Percentiles rank a stretch among this genome's conserved stretches.
These are phyloP conservation scores for Drosophila carrolli DNA, from an alignment of 1,140 invertebrate species.

Conservation along the genomic window DNA sequence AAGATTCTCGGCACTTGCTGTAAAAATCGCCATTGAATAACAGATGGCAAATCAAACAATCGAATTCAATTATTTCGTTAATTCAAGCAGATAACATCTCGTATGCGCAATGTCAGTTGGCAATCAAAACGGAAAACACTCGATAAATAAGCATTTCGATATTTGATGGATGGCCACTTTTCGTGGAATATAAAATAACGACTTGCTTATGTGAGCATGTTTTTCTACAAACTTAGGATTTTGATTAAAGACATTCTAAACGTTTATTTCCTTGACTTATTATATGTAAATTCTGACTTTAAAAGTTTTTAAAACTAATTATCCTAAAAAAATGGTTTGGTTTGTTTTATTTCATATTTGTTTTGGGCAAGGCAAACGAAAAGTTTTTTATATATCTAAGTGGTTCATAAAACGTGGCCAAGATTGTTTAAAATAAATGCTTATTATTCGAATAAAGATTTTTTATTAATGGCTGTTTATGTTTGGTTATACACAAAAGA, in stretches of 20 bases:
- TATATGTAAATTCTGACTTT: not conserved
- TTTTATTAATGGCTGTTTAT: slow-evolving; percentile 16
- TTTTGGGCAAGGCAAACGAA: too few relatives aligned
- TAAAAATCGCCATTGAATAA: slow-evolving; percentile 33
- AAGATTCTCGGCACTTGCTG: slow-evolving; percentile 5
- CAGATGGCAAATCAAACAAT: slow-evolving; percentile 68
- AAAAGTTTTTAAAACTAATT: too few relatives aligned
- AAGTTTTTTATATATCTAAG: not conserved
- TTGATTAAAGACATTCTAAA: slow-evolving; percentile 1
- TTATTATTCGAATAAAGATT: slow-evolving; percentile 17
- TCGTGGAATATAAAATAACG: not conserved
- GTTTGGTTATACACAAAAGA: slow-evolving; percentile 12
- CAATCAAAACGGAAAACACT: slow-evolving; percentile 8
- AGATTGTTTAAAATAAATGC: not conserved
- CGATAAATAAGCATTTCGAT: not conserved
- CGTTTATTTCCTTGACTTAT: not conserved
- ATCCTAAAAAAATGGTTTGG: too few relatives aligned
- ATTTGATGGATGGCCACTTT: slow-evolving; percentile 18
- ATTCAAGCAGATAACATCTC: slow-evolving; percentile 35
- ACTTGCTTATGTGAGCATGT: not conserved
- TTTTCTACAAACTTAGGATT: not conserved
- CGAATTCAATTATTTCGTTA: slow-evolving; percentile 53
- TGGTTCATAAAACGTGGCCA: not conserved
- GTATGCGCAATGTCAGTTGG: slow-evolving; percentile 32
- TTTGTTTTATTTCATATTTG: too few relatives aligned